phyloP scores from a whole-genome alignment of 1,140 invertebrate species.

The Coptotermes formosanus region DNA sequence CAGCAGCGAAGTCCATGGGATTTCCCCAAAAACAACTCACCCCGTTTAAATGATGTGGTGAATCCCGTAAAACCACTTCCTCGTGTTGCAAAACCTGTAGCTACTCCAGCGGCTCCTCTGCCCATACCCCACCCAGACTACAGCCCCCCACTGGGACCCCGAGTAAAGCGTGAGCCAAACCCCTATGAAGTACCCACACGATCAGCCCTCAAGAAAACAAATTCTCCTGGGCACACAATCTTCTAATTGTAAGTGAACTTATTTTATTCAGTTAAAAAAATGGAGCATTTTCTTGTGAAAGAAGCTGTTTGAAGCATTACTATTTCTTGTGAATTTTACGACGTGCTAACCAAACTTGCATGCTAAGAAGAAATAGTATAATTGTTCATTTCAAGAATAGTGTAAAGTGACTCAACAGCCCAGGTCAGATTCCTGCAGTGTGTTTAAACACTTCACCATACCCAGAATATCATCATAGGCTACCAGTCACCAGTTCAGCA shows the following conservation, averaged over 20 bases:
- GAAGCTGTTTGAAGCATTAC: too few relatives aligned
- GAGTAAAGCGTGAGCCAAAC: not conserved
- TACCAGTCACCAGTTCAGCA: too few relatives aligned
- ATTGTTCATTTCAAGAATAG: too few relatives aligned
- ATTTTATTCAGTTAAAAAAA: too few relatives aligned
- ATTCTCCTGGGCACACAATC: not conserved
- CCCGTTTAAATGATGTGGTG: not conserved
- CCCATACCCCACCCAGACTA: not conserved
- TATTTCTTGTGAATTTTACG: too few relatives aligned
- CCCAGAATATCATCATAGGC: too few relatives aligned
- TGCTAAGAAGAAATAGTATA: too few relatives aligned
- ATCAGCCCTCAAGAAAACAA: not conserved
- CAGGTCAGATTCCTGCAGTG: too few relatives aligned
- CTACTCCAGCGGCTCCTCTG: not conserved
- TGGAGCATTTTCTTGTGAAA: too few relatives aligned
- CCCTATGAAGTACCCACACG: not conserved
- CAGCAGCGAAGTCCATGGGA: not conserved
- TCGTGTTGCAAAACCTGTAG: not conserved
- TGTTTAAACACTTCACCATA: too few relatives aligned
- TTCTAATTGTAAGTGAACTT: not conserved
- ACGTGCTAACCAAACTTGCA: too few relatives aligned
- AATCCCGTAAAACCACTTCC: not conserved
- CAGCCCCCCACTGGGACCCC: not conserved
- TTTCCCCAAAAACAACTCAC: not conserved
- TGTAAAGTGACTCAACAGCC: too few relatives aligned